Evolutionary conservation across 2,797 vertebrate genomes (phyloP), one percentile per base, ranked within the genome.

Genomic region (Artibeus lituratus): DNA sequence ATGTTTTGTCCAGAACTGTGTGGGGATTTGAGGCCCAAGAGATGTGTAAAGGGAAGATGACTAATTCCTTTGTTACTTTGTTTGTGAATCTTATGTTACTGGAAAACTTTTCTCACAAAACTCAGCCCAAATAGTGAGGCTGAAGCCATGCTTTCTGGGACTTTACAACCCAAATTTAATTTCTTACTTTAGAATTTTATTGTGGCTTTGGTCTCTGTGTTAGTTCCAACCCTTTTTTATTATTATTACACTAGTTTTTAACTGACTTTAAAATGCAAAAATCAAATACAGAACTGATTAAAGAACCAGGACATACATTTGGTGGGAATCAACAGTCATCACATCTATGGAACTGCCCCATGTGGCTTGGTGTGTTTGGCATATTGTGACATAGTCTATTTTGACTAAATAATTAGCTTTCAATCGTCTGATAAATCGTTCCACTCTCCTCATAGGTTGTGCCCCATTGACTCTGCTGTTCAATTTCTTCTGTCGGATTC

Each of bases 381-480:
- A 74, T 72, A 81, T 80, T 62, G 87, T 90, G 84, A 94, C 76
- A 5, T 95, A 74, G 39, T 91, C 24, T 53, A 76, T 95, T 96
- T 97, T 95, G 76, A 87, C 76, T 95, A 91, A 96, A 90, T 96
- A 95, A 97, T 97, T 96, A 97, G 87, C 84, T 97, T 95, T 69
- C 93, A 96, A 91, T 90, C 49, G 53, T 81, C 92, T 97, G 74
- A 96, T 82, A 92, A 93, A 97, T 95, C 85, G 53, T 72, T 97
- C 74, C 37, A 49, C 47, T 96, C 35, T 80, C 78, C 88, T 97
- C 82, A 35, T 77, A 89, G 87, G 83, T 97, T 86, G 90, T 95
- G 93, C 95, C 96, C 97, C n/a, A 9, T 2, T 97, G 97, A 95
- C 96, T 97, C 86, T 88, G 59, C 74, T 81, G 39, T 86, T 96